Evolutionary conservation across 1,140 invertebrate species (phyloP).

Genomic region (Bilobella aurantiaca): DNA sequence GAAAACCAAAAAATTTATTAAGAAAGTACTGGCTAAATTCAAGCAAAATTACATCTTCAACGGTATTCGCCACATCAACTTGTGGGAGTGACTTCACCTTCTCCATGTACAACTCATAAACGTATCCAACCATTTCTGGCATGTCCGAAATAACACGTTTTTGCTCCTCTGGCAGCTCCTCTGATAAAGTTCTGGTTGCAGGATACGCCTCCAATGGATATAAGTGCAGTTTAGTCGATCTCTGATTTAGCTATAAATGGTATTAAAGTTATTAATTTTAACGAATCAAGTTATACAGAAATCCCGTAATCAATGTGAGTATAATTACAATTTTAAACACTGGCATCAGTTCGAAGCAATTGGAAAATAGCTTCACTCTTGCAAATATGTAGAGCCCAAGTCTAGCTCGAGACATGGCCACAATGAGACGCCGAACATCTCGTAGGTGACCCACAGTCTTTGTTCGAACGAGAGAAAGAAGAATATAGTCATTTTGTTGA

Average conservation of each 20-base stretch:
- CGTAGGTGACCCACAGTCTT: constrained; percentile 91
- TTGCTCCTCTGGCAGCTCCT: constrained; percentile 19
- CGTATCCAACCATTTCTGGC: constrained; percentile 85
- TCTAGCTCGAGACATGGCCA: constrained; percentile 95
- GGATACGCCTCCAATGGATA: constrained; percentile 69
- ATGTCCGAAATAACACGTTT: constrained; percentile 64
- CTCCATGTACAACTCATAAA: constrained; percentile 74
- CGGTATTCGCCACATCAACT: background rate
- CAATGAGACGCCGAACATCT: constrained; percentile 90
- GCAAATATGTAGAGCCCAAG: constrained; percentile 95
- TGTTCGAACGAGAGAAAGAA: constrained; percentile 90
- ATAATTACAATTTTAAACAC: constrained; percentile 79
- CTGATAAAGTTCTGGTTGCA: constrained; percentile 44
- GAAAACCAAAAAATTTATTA: no score
- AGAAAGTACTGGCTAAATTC: no score
- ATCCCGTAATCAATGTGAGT: no score
- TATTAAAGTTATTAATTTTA: no score
- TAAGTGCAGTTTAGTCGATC: constrained; percentile 66
- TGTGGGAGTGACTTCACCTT: constrained; percentile 14
- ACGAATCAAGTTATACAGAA: no score
- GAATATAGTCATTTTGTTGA: constrained; percentile 97
- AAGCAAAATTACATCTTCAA: background rate
- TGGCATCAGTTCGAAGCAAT: constrained; percentile 91
- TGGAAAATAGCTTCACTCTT: constrained; percentile 78
- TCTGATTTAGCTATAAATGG: constrained; percentile 47